A percentile compares a stretch with the other conserved stretches of the same genome.
Evolutionary conservation across 2,113 vertebrate genomes (phyloP).

Genomic region (Corythaixoides concolor): DNA sequence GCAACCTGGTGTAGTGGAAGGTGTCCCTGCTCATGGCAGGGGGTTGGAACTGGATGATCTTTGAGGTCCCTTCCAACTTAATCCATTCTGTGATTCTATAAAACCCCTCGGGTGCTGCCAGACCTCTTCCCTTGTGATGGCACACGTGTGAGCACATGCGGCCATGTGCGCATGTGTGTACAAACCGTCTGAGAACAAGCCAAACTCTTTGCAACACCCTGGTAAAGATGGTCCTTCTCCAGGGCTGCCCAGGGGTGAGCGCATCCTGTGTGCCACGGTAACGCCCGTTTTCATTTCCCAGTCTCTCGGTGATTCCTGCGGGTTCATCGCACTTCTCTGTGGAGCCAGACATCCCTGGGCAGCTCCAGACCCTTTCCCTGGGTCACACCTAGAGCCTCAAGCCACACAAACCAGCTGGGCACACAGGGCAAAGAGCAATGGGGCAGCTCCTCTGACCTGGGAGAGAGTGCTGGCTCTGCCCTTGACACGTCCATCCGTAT

Average conservation of each 20-base stretch:
- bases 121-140: background rate
- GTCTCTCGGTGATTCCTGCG: background rate
- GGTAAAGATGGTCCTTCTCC: background rate
- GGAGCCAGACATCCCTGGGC: background rate
- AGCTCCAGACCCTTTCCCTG: background rate
- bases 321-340: background rate
- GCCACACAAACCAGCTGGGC: too few relatives aligned
- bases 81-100: too few relatives aligned
- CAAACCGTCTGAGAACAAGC: background rate
- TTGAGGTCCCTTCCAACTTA: too few relatives aligned
- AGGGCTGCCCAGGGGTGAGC: background rate
- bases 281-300: background rate
- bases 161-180: accelerated
- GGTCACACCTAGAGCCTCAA: background rate
- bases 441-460: background rate
- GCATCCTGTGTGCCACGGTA: background rate
- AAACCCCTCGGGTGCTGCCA: too few relatives aligned
- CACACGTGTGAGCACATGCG: accelerated
- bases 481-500: background rate
- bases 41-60: too few relatives aligned
- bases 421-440: background rate
- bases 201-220: background rate
- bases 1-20: too few relatives aligned
- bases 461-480: background rate
- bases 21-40: too few relatives aligned